Evolutionary conservation across 2,888 invertebrate genomes (phyloP).

Genomic region (Drosophila bunnanda): DNA sequence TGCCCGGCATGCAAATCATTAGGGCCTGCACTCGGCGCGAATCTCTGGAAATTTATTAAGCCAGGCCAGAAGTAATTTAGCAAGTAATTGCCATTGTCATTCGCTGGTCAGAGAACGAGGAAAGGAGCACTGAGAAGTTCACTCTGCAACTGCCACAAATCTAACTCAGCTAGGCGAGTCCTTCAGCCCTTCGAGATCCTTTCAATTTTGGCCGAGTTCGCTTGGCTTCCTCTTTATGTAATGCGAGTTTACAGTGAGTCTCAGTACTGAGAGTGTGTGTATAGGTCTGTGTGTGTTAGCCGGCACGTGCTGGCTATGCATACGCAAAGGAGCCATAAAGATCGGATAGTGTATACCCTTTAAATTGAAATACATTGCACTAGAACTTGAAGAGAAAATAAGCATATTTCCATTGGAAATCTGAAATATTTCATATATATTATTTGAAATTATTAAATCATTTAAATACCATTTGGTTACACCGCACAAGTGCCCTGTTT

Average conservation of each 20-base stretch:
- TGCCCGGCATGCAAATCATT: neutral
- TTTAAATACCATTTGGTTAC: neutral
- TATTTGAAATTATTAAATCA: too few relatives aligned
- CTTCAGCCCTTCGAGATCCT: slow-evolving; percentile 1
- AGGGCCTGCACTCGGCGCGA: neutral
- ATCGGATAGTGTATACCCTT: neutral
- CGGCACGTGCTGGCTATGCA: slow-evolving; percentile 58
- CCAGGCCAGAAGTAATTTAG: slow-evolving; percentile 13
- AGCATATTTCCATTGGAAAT: too few relatives aligned
- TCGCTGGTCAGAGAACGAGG: neutral
- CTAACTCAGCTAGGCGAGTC: slow-evolving; percentile 1
- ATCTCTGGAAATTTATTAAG: slow-evolving; percentile 6
- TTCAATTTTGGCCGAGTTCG: slow-evolving; percentile 12
- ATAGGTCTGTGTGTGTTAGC: slow-evolving; percentile 41
- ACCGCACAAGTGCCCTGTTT: neutral
- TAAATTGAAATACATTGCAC: neutral
- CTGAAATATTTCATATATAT: too few relatives aligned
- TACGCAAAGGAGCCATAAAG: slow-evolving; percentile 17
- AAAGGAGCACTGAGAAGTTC: neutral
- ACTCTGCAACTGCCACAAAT: slow-evolving; percentile 2
- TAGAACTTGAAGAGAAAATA: too few relatives aligned
- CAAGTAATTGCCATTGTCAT: slow-evolving; percentile 29
- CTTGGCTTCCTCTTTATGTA: slow-evolving; percentile 14
- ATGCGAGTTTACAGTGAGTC: slow-evolving; percentile 5
- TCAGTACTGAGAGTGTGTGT: slow-evolving; percentile 7